Conservation (phyloP, 2,113 vertebrate species). For the Polyodon spathula region DNA sequence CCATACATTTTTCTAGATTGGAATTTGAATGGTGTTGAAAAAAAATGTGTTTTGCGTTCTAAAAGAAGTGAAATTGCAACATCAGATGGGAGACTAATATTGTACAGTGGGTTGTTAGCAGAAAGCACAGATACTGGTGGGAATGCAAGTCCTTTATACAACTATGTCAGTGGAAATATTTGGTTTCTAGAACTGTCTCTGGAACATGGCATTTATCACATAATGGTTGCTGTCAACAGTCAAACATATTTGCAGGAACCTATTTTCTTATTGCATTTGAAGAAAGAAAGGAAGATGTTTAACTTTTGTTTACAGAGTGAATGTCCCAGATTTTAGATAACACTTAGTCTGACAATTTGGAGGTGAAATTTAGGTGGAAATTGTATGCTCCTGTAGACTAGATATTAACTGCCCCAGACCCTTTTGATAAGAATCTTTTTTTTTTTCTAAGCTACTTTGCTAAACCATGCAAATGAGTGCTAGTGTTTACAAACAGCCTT, state of each 20-base stretch:
- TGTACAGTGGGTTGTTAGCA: constrained; percentile 33
- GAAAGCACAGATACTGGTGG: constrained; percentile 15
- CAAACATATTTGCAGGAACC: constrained; percentile 39
- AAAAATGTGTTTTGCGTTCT: constrained; percentile 21
- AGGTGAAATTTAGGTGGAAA: too few species aligned
- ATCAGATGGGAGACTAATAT: constrained; percentile 5
- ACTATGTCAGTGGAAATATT: constrained; percentile 32
- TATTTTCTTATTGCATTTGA: constrained; percentile 24
- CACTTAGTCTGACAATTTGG: too few species aligned
- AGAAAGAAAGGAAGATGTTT: constrained; percentile 15
- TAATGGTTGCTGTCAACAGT: constrained; percentile 27
- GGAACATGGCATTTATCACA: constrained; percentile 32
- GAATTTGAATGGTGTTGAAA: too few species aligned
- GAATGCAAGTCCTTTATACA: constrained; percentile 20
- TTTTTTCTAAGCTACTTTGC: constrained; percentile 31
- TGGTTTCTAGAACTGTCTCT: constrained; percentile 35
- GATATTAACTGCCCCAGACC: too few species aligned
- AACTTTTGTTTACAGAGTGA: too few species aligned
- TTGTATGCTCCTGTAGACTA: too few species aligned
- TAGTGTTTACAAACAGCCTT: constrained; percentile 28
- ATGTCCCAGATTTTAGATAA: too few species aligned
- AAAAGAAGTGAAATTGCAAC: neutral
- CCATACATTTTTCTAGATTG: too few species aligned
- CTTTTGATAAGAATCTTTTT: too few species aligned
- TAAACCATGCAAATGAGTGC: constrained; percentile 33